Evolutionary conservation across 2,797 vertebrate genomes (phyloP).

Genomic region (Vipera latastei): DNA sequence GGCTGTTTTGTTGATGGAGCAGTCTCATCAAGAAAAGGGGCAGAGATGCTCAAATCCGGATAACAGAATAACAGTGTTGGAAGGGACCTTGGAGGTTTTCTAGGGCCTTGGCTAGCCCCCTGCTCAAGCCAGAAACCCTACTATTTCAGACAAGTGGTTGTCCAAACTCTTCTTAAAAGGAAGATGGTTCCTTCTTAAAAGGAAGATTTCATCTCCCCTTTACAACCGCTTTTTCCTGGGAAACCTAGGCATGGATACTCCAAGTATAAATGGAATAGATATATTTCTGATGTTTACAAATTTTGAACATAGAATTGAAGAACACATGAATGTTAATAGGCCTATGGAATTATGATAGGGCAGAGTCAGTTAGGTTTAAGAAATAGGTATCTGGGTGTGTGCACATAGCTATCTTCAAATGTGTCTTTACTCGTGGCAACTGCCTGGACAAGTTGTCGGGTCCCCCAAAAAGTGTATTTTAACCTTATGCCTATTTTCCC

Average conservation of each 20-base stretch:
- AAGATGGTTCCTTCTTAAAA: too few species aligned
- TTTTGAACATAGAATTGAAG: not conserved
- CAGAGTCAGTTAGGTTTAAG: not conserved
- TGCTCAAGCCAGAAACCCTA: too few species aligned
- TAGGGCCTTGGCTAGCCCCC: too few species aligned
- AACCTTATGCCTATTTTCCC: too few species aligned
- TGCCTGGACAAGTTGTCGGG: too few species aligned
- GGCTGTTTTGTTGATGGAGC: not conserved
- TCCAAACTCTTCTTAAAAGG: too few species aligned
- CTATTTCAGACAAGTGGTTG: too few species aligned
- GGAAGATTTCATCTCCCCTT: not conserved
- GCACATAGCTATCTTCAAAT: not conserved
- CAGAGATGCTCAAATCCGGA: not conserved
- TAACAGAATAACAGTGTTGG: too few species aligned
- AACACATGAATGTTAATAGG: not conserved
- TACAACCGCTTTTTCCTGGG: not conserved
- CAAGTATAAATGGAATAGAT: not conserved
- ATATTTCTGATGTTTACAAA: not conserved
- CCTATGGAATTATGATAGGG: not conserved
- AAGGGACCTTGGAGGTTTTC: too few species aligned
- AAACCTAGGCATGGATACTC: not conserved
- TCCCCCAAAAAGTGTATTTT: too few species aligned
- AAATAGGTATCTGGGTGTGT: not conserved
- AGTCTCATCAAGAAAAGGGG: not conserved
- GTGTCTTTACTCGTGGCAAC: not conserved